Evolutionary conservation across 2,113 vertebrate genomes (phyloP), one percentile per base, ranked within the genome.

Genomic region (Crotalus tigris): DNA sequence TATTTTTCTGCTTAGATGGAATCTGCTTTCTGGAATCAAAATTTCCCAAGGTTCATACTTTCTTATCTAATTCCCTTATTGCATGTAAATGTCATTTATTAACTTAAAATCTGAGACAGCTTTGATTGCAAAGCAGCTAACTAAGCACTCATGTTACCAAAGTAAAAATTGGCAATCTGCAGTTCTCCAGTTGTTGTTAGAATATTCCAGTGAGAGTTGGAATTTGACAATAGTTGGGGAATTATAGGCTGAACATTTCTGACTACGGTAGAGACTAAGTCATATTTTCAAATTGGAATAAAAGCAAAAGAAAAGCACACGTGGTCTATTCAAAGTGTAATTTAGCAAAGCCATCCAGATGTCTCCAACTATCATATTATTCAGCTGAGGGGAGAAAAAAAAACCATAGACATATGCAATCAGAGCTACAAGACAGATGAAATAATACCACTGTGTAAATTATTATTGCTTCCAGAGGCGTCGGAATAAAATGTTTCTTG

Each of bases 381-480:
- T 88, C 91, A 69, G 86, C 53, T 88, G 17, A 81, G 33, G 69
- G 69, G 33, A 7, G 3, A 64, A 64, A 64, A n/a, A n/a, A 88
- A 69, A n/a, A n/a, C n/a, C 6, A 86, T 19, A 86, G 21, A 90
- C 29, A 90, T 85, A 93, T 90, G 81, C 81, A 87, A 87, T 54
- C 92, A 93, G 89, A 85, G n/a, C 33, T 85, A 85, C 46, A 93
- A 54, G 81, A 87, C 88, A 93, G 86, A 90, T 93, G 55, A 87
- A 93, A 64, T 44, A 58, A 64, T 90, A 54, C n/a, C n/a, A 46
- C 57, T 51, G 55, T 86, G n/a, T 85, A 86, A 85, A 86, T 57
- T 93, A 87, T 57, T 86, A 85, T 90, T 93, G 88, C 88, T 59
- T 93, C 55, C 5, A 33, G 61, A 44, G 58, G 87, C 26, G 59